Evolutionary conservation across 2,888 invertebrate species (phyloP).

Genomic region (Pseudococcus jackbeardsleyi): DNA sequence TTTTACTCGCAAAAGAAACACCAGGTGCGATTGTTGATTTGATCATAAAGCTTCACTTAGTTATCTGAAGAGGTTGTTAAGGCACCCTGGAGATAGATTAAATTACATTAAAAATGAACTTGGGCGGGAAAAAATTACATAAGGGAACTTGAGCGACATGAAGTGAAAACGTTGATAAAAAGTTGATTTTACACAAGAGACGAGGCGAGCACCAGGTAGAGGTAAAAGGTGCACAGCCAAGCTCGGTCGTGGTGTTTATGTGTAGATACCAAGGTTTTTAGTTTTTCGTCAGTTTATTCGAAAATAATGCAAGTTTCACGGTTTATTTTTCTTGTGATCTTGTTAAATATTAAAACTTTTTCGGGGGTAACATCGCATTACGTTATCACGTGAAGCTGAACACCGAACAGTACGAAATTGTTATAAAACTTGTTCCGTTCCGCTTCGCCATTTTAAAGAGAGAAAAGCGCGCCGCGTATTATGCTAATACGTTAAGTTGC

Average conservation of each 20-base stretch:
- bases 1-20: neutral
- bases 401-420: slow-evolving; percentile 36
- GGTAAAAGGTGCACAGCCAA: neutral
- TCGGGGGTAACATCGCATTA: slow-evolving; percentile 18
- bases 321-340: slow-evolving; percentile 50
- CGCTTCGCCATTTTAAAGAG: slow-evolving; percentile 39
- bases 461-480: slow-evolving; percentile 51
- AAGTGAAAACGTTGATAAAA: slow-evolving; percentile 29
- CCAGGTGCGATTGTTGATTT: neutral
- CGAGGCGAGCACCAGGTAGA: neutral
- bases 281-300: slow-evolving; percentile 47
- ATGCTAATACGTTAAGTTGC: slow-evolving; percentile 55
- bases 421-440: slow-evolving; percentile 52
- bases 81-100: slow-evolving; percentile 25
- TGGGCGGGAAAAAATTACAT: neutral
- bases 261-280: neutral
- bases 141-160: neutral
- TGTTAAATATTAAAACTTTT: slow-evolving; percentile 56
- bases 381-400: slow-evolving; percentile 32
- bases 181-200: slow-evolving; percentile 21
- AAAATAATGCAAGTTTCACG: slow-evolving; percentile 43
- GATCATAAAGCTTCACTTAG: neutral
- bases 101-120: neutral
- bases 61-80: neutral
- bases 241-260: neutral